Percentiles rank a stretch among this genome's conserved stretches.
phyloP scores from a whole-genome alignment of 2,888 invertebrate species.

The Sceliomorpha sp. region DNA sequence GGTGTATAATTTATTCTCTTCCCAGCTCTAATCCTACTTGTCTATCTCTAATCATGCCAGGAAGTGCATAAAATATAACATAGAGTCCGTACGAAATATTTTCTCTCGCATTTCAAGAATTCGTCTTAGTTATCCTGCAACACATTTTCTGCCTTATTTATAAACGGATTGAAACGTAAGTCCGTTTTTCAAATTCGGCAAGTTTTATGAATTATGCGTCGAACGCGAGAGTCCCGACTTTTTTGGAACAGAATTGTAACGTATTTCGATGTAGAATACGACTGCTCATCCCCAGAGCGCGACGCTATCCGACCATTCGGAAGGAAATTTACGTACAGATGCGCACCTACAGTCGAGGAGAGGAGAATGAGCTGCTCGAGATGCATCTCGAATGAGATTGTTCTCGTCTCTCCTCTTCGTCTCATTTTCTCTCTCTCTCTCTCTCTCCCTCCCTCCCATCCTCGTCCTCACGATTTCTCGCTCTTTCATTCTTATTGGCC shows the following conservation, averaged over 20 bases:
- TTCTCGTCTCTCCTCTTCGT: constrained; percentile 9
- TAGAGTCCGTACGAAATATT: no score
- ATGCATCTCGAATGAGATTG: constrained; percentile 64
- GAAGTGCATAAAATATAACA: no score
- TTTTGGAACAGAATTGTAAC: constrained; percentile 42
- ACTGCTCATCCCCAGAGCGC: constrained; percentile 5
- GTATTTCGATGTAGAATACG: constrained; percentile 27
- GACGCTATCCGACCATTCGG: constrained; percentile 21
- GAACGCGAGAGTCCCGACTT: constrained; percentile 14
- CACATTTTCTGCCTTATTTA: no score
- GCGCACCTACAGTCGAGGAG: constrained; percentile 29
- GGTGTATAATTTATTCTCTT: no score
- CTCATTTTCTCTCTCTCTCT: constrained; percentile 20
- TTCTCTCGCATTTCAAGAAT: no score
- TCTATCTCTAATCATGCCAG: no score
- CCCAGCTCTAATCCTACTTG: no score
- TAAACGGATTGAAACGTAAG: constrained; percentile 37
- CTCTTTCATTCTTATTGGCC: constrained; percentile 2
- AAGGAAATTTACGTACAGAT: constrained; percentile 40
- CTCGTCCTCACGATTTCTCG: constrained; percentile 13
- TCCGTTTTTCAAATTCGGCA: constrained; percentile 32
- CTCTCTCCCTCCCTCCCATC: not conserved
- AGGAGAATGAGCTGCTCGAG: constrained; percentile 62
- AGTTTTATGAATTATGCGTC: constrained; percentile 48
- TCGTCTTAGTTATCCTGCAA: no score